Conservation (phyloP, 2,113 vertebrate species). For the Trinectes maculatus region DNA sequence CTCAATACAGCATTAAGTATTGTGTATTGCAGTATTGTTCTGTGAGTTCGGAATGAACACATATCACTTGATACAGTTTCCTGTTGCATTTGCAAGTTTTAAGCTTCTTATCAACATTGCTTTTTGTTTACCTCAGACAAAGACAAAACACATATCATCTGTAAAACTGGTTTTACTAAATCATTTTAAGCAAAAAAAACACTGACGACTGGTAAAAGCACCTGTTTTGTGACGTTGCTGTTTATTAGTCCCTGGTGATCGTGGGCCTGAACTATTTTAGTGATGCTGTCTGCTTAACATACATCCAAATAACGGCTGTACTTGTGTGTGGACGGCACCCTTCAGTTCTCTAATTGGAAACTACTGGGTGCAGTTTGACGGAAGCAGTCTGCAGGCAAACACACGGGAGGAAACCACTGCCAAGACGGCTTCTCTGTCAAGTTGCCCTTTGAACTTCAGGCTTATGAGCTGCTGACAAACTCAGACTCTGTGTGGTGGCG, state of each 20-base stretch:
- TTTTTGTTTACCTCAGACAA: not conserved
- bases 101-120: no score
- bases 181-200: constrained; percentile 3
- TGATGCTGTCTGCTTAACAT: constrained; percentile 35
- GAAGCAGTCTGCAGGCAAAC: constrained; percentile 74
- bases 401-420: constrained; percentile 68
- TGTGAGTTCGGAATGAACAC: not conserved
- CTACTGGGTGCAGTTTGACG: constrained; percentile 74
- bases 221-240: constrained; percentile 19
- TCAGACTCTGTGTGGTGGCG: constrained; percentile 69
- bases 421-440: constrained; percentile 74
- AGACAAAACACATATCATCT: not conserved
- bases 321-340: constrained; percentile 70
- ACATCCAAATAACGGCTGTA: constrained; percentile 48
- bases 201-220: constrained; percentile 2
- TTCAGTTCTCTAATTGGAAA: constrained; percentile 80
- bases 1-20: not conserved
- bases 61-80: not conserved
- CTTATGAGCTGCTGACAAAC: constrained; percentile 72
- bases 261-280: constrained; percentile 28
- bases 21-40: not conserved
- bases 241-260: constrained; percentile 44
- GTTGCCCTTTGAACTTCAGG: constrained; percentile 76
- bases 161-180: not conserved
- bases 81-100: not conserved